phyloP scores from a whole-genome alignment of 2,797 vertebrate species.

The Cynodonichthys magdalenae region DNA sequence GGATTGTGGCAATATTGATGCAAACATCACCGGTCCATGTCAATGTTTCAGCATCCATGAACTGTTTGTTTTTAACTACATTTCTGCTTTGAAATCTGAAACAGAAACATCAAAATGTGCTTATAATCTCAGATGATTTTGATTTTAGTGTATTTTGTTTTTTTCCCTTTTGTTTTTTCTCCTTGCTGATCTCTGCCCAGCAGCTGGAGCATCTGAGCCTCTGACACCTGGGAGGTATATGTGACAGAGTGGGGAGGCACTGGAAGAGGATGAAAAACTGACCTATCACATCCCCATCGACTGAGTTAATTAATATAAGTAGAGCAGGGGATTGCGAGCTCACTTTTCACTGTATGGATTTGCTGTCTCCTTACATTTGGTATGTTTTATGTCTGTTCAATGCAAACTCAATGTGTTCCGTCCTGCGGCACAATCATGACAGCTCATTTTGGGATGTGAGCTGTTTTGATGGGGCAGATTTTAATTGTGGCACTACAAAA shows the following conservation, averaged over 20 bases:
- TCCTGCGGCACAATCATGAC: slow-evolving; percentile 73
- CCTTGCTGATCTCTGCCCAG: slow-evolving; percentile 36
- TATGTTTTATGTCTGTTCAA: slow-evolving; percentile 82
- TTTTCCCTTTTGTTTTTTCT: not conserved
- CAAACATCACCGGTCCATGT: slow-evolving; percentile 55
- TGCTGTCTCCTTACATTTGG: slow-evolving; percentile 81
- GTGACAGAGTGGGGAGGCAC: slow-evolving; percentile 71
- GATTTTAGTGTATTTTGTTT: slow-evolving; percentile 1
- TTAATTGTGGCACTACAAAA: slow-evolving; percentile 72
- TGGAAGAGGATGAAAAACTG: slow-evolving; percentile 79
- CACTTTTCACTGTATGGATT: slow-evolving; percentile 83
- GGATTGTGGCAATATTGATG: slow-evolving; percentile 75
- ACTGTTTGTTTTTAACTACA: slow-evolving; percentile 30
- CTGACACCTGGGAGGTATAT: slow-evolving; percentile 73
- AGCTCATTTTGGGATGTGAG: slow-evolving; percentile 76
- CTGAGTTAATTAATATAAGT: slow-evolving; percentile 84
- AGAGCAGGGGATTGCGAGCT: slow-evolving; percentile 76
- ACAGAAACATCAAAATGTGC: slow-evolving; percentile 40
- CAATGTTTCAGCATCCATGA: slow-evolving; percentile 33
- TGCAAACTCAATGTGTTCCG: slow-evolving; percentile 79
- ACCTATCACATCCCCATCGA: slow-evolving; percentile 83
- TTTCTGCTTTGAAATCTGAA: slow-evolving; percentile 54
- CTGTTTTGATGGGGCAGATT: slow-evolving; percentile 70
- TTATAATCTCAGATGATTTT: slow-evolving; percentile 44
- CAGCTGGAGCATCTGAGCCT: slow-evolving; percentile 52